Conservation (phyloP, 2,113 vertebrate genomes). For the Tupaia tana region DNA sequence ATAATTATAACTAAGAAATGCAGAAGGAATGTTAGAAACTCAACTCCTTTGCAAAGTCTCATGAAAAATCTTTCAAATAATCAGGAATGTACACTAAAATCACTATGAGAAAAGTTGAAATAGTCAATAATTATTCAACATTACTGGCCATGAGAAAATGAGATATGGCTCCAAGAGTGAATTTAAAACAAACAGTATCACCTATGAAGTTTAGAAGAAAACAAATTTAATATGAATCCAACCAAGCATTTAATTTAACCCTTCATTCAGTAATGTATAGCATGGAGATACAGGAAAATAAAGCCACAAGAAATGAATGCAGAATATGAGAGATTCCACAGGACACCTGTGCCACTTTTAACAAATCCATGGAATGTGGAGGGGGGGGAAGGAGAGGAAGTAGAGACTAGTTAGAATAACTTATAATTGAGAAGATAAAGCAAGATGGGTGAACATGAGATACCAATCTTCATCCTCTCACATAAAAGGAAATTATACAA, state of each 20-base stretch:
- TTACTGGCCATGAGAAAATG: background rate
- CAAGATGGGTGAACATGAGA: background rate
- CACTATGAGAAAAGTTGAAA: background rate
- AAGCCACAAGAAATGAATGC: background rate
- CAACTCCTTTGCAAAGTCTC: background rate
- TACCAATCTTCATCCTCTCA: background rate
- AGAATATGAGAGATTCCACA: background rate
- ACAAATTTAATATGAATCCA: background rate
- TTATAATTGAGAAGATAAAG: background rate
- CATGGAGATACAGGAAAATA: background rate
- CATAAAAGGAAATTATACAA: background rate
- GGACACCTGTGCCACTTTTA: background rate
- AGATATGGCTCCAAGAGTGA: background rate
- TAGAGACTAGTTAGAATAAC: background rate
- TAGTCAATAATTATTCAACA: background rate
- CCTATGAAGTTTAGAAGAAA: background rate
- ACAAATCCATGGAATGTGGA: background rate
- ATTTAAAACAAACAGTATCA: background rate
- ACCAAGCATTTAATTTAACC: background rate
- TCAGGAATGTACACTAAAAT: background rate
- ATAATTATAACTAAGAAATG: constrained; percentile 1
- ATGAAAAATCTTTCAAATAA: background rate
- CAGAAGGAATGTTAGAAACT: background rate
- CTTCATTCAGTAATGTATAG: background rate
- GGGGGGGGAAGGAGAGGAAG: background rate